Percentiles rank a stretch among this genome's conserved stretches.
Conservation (phyloP, 2,113 vertebrate species). For the Tetrao urogallus region DNA sequence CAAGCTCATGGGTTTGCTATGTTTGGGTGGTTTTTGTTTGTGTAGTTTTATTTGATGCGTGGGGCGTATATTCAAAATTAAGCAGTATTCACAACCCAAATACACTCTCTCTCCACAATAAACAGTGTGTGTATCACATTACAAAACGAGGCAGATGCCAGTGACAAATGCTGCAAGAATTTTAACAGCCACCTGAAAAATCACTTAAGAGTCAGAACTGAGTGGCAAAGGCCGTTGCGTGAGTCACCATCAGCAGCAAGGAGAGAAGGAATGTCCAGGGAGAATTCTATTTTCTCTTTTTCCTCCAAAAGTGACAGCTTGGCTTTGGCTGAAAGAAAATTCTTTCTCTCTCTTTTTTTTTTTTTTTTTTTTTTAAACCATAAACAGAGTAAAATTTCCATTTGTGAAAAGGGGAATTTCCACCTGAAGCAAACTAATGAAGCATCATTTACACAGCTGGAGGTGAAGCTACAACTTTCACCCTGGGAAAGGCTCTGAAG, state of each 20-base stretch:
- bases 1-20: neutral
- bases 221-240: slow-evolving; percentile 30
- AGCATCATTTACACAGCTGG: slow-evolving; percentile 30
- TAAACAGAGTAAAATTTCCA: slow-evolving; percentile 24
- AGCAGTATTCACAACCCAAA: neutral
- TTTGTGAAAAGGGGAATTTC: slow-evolving; percentile 48
- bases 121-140: neutral
- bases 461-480: neutral
- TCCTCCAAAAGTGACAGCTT: neutral
- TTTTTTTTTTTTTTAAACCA: neutral
- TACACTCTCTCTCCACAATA: neutral
- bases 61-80: neutral
- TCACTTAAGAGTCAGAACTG: slow-evolving; percentile 60
- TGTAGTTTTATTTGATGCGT: slow-evolving; percentile 18
- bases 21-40: neutral
- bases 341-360: neutral
- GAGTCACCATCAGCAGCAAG: slow-evolving; percentile 46
- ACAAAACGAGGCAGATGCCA: slow-evolving; percentile 1
- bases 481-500: slow-evolving; percentile 35
- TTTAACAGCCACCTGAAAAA: slow-evolving; percentile 68
- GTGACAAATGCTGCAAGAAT: slow-evolving; percentile 52
- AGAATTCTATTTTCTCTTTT: neutral
- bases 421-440: slow-evolving; percentile 2
- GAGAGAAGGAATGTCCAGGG: slow-evolving; percentile 23
- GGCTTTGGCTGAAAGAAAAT: slow-evolving; percentile 12